A percentile compares a stretch with the other conserved stretches of the same genome.
Evolutionary conservation across 1,140 invertebrate genomes (phyloP).

Genomic region (Probaryconus sp.): DNA sequence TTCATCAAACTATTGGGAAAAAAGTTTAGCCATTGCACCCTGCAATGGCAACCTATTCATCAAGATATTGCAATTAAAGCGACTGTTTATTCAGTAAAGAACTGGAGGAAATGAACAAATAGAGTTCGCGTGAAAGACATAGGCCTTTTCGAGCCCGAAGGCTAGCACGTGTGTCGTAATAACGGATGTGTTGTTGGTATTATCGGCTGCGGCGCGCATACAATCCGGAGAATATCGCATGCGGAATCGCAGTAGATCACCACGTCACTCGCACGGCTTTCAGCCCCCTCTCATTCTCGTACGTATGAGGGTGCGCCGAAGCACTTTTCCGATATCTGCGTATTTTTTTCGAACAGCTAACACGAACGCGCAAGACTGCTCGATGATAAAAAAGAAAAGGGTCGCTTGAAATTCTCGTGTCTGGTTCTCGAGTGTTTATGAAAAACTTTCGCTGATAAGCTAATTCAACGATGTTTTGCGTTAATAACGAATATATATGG

Average conservation of each 20-base stretch:
- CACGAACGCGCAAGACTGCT: slow-evolving; percentile 11
- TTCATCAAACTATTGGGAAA: no score
- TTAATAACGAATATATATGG: slow-evolving; percentile 8
- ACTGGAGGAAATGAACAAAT: slow-evolving; percentile 28
- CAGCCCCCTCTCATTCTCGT: slow-evolving; percentile 43
- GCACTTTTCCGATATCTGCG: slow-evolving; percentile 53
- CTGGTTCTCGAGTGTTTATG: slow-evolving; percentile 24
- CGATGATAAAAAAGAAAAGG: slow-evolving; percentile 6
- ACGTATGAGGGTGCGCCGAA: slow-evolving; percentile 51
- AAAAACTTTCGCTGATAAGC: slow-evolving; percentile 17
- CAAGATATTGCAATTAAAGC: slow-evolving; percentile 11
- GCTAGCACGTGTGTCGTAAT: slow-evolving; percentile 38
- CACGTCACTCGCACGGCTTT: slow-evolving; percentile 55
- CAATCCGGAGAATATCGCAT: slow-evolving; percentile 56
- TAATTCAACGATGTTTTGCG: no score
- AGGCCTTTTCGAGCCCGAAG: slow-evolving; percentile 32
- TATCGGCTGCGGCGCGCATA: slow-evolving; percentile 47
- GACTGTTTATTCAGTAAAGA: slow-evolving; percentile 33
- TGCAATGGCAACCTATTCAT: slow-evolving; percentile 10
- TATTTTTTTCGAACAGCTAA: slow-evolving; percentile 29
- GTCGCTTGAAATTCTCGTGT: slow-evolving; percentile 14
- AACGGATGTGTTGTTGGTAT: slow-evolving; percentile 52
- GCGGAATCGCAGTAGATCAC: slow-evolving; percentile 56
- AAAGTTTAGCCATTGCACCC: no score
- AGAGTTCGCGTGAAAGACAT: slow-evolving; percentile 44